These are phyloP conservation scores for Decapterus maruadsi DNA, from an alignment of 2,797 vertebrate genomes.

Conservation along the genomic window DNA sequence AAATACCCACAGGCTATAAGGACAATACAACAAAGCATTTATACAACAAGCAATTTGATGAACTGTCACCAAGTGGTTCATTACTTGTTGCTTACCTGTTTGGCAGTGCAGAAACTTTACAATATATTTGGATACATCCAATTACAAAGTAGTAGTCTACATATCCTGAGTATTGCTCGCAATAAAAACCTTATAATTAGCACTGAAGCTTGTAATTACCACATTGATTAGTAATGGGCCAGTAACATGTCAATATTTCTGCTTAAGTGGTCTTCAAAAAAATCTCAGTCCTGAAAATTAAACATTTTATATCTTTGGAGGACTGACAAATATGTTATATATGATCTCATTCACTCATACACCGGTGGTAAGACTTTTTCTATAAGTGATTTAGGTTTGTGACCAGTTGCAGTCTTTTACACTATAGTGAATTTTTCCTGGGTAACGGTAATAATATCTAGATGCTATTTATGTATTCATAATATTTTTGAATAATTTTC, in stretches of 20 bases:
- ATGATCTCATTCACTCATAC: neutral
- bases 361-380: neutral
- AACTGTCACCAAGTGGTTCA: neutral
- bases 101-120: slow-evolving; percentile 6
- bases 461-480: neutral
- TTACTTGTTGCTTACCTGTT: slow-evolving; percentile 9
- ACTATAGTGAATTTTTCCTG: neutral
- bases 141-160: slow-evolving; percentile 15
- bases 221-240: slow-evolving; percentile 28
- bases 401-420: too few species aligned
- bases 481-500: neutral
- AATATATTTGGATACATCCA: slow-evolving; percentile 6
- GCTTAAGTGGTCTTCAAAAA: neutral
- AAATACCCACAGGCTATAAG: slow-evolving; percentile 10
- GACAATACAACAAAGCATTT: neutral
- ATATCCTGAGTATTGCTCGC: slow-evolving; percentile 1
- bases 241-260: slow-evolving; percentile 36
- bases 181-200: slow-evolving; percentile 48
- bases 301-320: too few species aligned
- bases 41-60: slow-evolving; percentile 11
- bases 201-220: slow-evolving; percentile 45
- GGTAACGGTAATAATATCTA: neutral
- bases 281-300: too few species aligned
- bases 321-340: neutral
- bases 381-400: neutral